These are phyloP conservation scores for Siderastrea siderea DNA, from an alignment of 92 coral and sea anemone species.

Conservation along the genomic window DNA sequence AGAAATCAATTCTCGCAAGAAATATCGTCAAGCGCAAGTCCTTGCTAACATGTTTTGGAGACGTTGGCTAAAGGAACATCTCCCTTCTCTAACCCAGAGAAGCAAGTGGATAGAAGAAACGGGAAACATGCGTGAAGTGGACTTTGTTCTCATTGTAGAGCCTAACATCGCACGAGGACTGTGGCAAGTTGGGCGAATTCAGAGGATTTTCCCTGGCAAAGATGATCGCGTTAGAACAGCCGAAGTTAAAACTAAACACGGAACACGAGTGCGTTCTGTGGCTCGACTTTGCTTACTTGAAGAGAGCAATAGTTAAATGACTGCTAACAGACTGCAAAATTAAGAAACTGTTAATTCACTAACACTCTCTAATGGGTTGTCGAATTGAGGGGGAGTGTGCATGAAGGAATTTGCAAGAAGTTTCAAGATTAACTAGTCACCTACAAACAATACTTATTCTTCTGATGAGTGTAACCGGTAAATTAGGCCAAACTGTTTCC, in stretches of 20 bases:
- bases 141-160: constrained; percentile 47
- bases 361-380: too few species aligned
- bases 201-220: background rate
- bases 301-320: too few species aligned
- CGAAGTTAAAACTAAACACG: background rate
- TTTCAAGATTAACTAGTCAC: too few species aligned
- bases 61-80: constrained; percentile 53
- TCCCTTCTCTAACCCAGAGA: constrained; percentile 30
- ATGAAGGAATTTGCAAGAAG: too few species aligned
- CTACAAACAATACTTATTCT: too few species aligned
- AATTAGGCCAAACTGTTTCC: too few species aligned
- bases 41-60: constrained; percentile 61
- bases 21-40: constrained; percentile 48
- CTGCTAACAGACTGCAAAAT: too few species aligned
- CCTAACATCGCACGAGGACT: background rate
- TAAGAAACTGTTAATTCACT: too few species aligned
- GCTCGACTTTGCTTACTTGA: too few species aligned
- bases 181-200: background rate
- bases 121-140: constrained; percentile 18
- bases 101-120: constrained; percentile 32
- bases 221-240: background rate
- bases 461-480: too few species aligned
- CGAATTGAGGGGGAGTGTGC: too few species aligned
- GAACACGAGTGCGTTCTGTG: too few species aligned
- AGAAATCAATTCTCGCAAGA: constrained; percentile 42